Base-by-base conservation (phyloP, 1,140 invertebrate genomes). In the Drosophila subpulchrella region DNA sequence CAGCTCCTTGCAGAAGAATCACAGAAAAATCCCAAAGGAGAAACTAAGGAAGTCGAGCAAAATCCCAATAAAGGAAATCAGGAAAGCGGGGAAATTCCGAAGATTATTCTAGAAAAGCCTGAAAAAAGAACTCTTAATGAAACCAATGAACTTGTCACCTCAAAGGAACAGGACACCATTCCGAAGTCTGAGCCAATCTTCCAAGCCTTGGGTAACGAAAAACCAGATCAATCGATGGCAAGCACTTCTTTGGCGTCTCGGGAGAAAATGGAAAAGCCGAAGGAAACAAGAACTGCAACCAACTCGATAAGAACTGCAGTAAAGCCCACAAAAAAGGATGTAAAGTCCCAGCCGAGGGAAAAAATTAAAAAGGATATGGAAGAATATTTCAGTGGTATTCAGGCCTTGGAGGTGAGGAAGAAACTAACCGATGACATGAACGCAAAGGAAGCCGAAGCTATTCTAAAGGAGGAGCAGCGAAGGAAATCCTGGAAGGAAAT, bases 361-460 rank as follows among this genome's bases (percentile, higher is more conserved):
- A 30, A 30, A 8, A 12, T 13, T 0, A 56, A 12, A n/a, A 1
- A 24, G 10, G 15, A 41, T 2, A n/a, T 15, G 24, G 15, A 20
- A 7, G 15, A 62, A 32, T 56, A 30, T 12, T 30, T 56, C 8
- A 27, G 7, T 13, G 55, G 38, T 24, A 57, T 44, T 6, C n/a
- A 30, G 12, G 39, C 24, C 7, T 12, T 32, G 38, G 54, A 56
- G n/a, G 54, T 30, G 11, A 56, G 30, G 10, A 30, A 27, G 20
- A 15, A 12, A 20, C 1, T 56, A 6, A 0, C 0, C 13, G 38
- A 42, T 7, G n/a, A 30, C 11, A 27, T 56, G 8, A 32, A 41
- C 7, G 51, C 51, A 5, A 61, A 13, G 32, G 32, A 61, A 17
- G 57, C 30, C 5, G 42, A 59, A 12, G 12, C 12, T 7, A 46